phyloP scores from a whole-genome alignment of 2,797 vertebrate species.

The Ficedula albicollis region DNA sequence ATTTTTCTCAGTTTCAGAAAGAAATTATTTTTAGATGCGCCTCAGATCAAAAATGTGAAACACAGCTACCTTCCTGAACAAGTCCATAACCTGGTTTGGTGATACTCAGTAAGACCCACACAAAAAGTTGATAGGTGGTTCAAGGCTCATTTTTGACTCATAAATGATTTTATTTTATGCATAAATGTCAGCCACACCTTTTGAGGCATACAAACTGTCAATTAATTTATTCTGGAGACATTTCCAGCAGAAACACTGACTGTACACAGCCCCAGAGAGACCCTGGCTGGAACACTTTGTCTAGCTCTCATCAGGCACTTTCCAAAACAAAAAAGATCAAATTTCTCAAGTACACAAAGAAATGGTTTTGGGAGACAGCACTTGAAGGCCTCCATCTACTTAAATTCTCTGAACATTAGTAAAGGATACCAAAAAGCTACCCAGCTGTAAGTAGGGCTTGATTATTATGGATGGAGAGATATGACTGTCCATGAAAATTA shows the following conservation, averaged over 20 bases:
- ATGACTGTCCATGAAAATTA: neutral
- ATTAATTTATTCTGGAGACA: neutral
- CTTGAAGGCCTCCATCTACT: neutral
- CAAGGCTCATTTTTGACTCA: neutral
- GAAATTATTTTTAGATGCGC: neutral
- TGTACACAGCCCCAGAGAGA: neutral
- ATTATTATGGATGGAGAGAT: neutral
- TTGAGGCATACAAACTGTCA: neutral
- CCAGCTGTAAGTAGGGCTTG: neutral
- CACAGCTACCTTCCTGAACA: neutral
- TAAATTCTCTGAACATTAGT: neutral
- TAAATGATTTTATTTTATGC: neutral
- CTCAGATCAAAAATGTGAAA: neutral
- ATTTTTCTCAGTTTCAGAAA: neutral
- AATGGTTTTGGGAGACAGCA: neutral
- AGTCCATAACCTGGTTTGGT: neutral
- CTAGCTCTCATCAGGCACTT: neutral
- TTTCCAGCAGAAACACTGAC: neutral
- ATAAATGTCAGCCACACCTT: neutral
- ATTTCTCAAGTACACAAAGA: neutral
- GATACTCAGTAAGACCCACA: neutral
- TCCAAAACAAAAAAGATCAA: neutral
- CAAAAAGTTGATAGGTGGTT: neutral
- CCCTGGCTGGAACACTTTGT: neutral
- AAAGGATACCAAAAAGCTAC: neutral